Conservation (phyloP, 2,888 invertebrate species). For the Ditylenchus weischeri region DNA sequence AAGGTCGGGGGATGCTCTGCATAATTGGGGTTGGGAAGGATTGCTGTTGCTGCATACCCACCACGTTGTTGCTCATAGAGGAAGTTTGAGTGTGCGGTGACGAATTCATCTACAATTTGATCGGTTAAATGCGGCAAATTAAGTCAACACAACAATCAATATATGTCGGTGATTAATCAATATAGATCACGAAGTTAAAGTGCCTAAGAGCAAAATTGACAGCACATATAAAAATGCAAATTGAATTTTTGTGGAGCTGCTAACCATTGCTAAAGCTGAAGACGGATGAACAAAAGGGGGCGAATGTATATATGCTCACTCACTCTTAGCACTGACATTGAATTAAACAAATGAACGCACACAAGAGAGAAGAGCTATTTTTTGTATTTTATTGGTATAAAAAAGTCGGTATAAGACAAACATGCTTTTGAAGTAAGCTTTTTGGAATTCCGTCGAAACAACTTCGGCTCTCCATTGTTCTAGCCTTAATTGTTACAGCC, state of each 20-base stretch:
- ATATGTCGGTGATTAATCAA: too few relatives aligned
- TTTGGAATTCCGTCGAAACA: too few relatives aligned
- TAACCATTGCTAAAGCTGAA: too few relatives aligned
- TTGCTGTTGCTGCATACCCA: constrained; percentile 3
- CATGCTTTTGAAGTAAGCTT: not conserved
- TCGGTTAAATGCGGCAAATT: not conserved
- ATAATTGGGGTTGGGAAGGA: not conserved
- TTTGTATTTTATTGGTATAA: constrained; percentile 10
- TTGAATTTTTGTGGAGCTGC: too few relatives aligned
- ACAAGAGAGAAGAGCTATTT: constrained; percentile 8
- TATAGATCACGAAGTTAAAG: too few relatives aligned
- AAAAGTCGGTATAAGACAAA: not conserved
- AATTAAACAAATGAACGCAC: constrained; percentile 12
- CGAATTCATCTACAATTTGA: constrained; percentile 8
- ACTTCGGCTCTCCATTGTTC: too few relatives aligned
- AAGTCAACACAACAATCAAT: too few relatives aligned
- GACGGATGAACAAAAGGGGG: too few relatives aligned
- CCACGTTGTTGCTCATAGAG: not conserved
- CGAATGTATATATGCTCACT: too few relatives aligned
- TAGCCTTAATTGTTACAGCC: too few relatives aligned
- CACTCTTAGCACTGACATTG: constrained; percentile 5
- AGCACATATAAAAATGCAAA: too few relatives aligned
- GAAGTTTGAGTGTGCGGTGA: constrained; percentile 30
- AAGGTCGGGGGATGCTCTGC: not conserved
- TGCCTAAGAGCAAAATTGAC: too few relatives aligned